Evolutionary conservation across 1,140 invertebrate genomes (phyloP), one percentile per base, ranked within the genome.

Genomic region (Prorops nasuta): DNA sequence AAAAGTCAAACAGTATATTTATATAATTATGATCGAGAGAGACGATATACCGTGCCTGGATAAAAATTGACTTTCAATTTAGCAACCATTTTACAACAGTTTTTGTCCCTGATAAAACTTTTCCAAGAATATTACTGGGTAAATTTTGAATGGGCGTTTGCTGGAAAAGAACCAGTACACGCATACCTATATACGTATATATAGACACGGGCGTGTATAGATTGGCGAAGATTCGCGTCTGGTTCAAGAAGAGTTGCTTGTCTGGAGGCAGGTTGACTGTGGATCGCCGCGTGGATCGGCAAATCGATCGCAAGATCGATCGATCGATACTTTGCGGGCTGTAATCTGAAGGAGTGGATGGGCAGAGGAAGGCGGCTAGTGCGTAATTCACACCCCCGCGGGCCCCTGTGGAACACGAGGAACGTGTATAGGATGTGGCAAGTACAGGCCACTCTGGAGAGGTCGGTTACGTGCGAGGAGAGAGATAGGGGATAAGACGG

Each of bases 401-500:
- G 17, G 36, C 14, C 17, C n/a, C 17, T 49, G 46, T 31, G 42
- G 22, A 22, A 16, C 19, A 37, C 20, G 7, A 19, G 19, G 19
- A 21, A 21, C 19, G 14, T n/a, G 19, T 12, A 21, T 1, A 14
- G 43, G 19, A 42, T 43, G 49, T n/a, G n/a, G n/a, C n/a, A n/a
- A n/a, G n/a, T n/a, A n/a, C n/a, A n/a, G n/a, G n/a, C n/a, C n/a
- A n/a, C n/a, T n/a, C n/a, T n/a, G 46, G 35, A 41, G 19, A 47
- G 35, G 38, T 28, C 41, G 37, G 19, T 20, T 12, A 42, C 15
- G 40, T 21, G 21, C 16, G 36, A 32, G 31, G 34, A 49, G 38
- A 58, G 54, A 52, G 46, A 56, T 44, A 51, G 32, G 21, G 49
- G 41, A 56, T 56, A 55, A 58, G 57, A 58, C 44, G 44, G 41